Evolutionary conservation across 2,113 vertebrate species (phyloP).

Genomic region (Gobius niger): DNA sequence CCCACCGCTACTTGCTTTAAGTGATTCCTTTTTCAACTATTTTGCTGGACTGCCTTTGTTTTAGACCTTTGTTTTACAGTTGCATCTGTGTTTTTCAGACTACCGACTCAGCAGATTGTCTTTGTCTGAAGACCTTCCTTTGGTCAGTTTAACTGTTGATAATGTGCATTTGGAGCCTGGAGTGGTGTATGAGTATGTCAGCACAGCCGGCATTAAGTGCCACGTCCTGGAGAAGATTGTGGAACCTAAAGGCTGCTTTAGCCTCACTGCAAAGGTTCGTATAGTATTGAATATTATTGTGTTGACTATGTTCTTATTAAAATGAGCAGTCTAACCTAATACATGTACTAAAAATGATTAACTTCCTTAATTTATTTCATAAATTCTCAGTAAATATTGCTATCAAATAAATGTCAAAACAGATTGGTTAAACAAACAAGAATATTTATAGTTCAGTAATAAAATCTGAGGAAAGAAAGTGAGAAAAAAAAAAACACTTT

Average conservation of each 20-base stretch:
- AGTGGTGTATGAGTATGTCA: constrained; percentile 92
- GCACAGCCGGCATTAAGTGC: constrained; percentile 89
- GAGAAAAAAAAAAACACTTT: too few relatives aligned
- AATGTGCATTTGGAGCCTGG: constrained; percentile 92
- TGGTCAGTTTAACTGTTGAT: constrained; percentile 90
- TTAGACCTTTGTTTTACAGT: neutral
- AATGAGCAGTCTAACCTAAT: too few relatives aligned
- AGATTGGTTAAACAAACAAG: too few relatives aligned
- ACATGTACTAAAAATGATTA: too few relatives aligned
- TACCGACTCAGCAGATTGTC: constrained; percentile 58
- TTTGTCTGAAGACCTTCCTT: constrained; percentile 64
- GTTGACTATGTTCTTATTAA: too few relatives aligned
- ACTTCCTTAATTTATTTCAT: too few relatives aligned
- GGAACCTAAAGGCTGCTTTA: constrained; percentile 92
- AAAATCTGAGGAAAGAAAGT: too few relatives aligned
- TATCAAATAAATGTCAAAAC: too few relatives aligned
- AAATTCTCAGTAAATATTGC: too few relatives aligned
- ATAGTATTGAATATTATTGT: too few relatives aligned
- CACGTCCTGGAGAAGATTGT: constrained; percentile 94
- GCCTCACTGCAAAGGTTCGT: constrained; percentile 91
- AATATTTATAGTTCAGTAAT: too few relatives aligned
- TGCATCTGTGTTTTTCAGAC: constrained; percentile 42
- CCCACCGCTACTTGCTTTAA: too few relatives aligned
- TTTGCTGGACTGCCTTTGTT: neutral
- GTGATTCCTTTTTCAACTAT: neutral